Evolutionary conservation across 2,113 vertebrate genomes (phyloP), one percentile per base, ranked within the genome.

Genomic region (Maccullochella peelii): DNA sequence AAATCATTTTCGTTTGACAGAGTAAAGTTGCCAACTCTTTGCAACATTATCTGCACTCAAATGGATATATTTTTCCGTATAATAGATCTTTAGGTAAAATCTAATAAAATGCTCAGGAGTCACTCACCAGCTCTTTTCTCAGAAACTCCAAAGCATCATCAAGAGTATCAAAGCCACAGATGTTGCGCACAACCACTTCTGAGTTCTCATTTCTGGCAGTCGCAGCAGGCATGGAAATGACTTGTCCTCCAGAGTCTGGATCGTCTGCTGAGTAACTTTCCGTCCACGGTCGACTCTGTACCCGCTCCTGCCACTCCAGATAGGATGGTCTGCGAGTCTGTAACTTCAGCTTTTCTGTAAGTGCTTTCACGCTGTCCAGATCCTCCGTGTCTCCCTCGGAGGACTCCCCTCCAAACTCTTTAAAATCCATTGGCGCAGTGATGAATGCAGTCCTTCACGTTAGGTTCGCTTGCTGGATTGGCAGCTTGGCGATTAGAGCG

Each of bases 311-410:
- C 97, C 97, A 98, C 91, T 98, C 97, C 82, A 97, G 90, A 58
- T 98, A 98, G 0, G 98, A 99, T 0, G 97, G 97, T 80, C 98
- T 92, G 73, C 98, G 95, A 0, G 98, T 99, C 92, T 99, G 95
- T 25, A 99, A 78, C 86, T 97, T 97, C 86, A 99, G 94, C 89
- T 98, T 98, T 81, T 96, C 96, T 0, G 98, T 89, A 18, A 99
- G 95, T 0, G 97, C 98, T 86, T 99, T 99, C 57, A 99, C 88
- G 0, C 94, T 96, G 15, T 96, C 97, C 91, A 99, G 92, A 83
- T 91, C 96, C 88, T 96, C 96, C 10, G 94, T 44, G 16, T 95
- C 94, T 8, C 94, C 93, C 7, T 89, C 91, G 1, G 95, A 90
- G 38, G 95, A 94, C 49, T 97, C 96, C 25, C 95, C 96, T 0